A percentile compares a stretch with the other conserved stretches of the same genome.
These are phyloP conservation scores for Eupeodes corollae DNA, from an alignment of 1,140 invertebrate genomes.

Conservation along the genomic window DNA sequence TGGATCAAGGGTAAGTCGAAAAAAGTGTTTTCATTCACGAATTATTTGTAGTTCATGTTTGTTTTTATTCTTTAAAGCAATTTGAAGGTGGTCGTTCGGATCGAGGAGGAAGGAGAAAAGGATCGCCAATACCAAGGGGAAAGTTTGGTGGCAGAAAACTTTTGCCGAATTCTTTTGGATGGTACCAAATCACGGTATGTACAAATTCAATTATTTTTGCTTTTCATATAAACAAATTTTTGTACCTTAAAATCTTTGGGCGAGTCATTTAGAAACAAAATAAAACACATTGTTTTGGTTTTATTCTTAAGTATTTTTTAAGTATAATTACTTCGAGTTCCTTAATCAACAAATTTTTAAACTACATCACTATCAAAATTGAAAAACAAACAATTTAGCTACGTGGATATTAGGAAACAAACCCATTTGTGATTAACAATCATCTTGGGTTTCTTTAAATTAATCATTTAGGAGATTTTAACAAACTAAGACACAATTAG, in stretches of 20 bases:
- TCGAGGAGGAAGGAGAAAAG: constrained; percentile 15
- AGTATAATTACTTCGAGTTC: background rate
- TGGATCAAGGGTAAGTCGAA: background rate
- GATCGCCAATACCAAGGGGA: constrained; percentile 14
- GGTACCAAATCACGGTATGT: constrained; percentile 36
- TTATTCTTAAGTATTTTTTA: background rate
- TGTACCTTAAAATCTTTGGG: too few species aligned
- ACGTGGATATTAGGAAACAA: too few species aligned
- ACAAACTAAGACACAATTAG: too few species aligned
- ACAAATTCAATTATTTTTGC: too few species aligned
- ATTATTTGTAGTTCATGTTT: constrained; percentile 5
- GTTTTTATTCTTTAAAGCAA: constrained; percentile 12
- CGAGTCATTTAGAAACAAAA: too few species aligned
- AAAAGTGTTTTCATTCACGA: constrained; percentile 12
- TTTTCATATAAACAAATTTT: too few species aligned
- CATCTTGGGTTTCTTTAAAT: too few species aligned
- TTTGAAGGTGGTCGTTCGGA: constrained; percentile 23
- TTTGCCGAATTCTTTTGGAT: constrained; percentile 20
- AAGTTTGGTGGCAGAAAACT: constrained; percentile 27
- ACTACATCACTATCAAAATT: background rate
- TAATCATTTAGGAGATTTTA: too few species aligned
- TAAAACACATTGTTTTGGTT: background rate
- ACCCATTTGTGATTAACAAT: too few species aligned
- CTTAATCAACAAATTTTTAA: background rate
- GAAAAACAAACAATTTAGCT: too few species aligned